Percentiles rank a stretch among this genome's conserved stretches.
Conservation (phyloP, 2,113 vertebrate species). For the Brachirus orientalis region DNA sequence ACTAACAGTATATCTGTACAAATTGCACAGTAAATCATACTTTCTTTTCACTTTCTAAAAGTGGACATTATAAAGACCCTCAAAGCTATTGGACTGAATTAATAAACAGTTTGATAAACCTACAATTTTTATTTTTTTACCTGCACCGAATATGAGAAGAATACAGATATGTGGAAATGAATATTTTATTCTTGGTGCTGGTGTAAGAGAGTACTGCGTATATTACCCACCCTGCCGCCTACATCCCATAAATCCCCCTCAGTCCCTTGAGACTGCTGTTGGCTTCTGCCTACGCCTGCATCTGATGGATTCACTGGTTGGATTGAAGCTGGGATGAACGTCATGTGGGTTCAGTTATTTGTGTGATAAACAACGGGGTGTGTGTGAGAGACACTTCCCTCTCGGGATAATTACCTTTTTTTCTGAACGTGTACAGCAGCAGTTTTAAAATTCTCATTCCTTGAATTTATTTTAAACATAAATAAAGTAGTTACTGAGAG, state of each 20-base stretch:
- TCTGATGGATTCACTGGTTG: slow-evolving; percentile 43
- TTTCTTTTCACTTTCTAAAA: no score
- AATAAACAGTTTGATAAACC: slow-evolving; percentile 1
- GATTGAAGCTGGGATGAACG: slow-evolving; percentile 24
- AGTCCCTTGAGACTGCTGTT: slow-evolving; percentile 32
- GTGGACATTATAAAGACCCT: no score
- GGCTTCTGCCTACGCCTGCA: slow-evolving; percentile 19
- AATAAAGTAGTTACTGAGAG: not conserved
- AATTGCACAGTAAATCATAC: not conserved
- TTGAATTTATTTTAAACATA: not conserved
- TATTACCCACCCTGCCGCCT: slow-evolving; percentile 53
- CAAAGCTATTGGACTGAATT: no score
- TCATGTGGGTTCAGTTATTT: slow-evolving; percentile 1
- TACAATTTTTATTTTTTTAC: not conserved
- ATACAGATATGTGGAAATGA: slow-evolving; percentile 26
- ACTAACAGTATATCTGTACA: not conserved
- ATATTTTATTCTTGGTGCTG: slow-evolving; percentile 61
- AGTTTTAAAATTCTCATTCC: not conserved
- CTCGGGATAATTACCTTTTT: not conserved
- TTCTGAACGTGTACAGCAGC: not conserved
- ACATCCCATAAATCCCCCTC: slow-evolving; percentile 56
- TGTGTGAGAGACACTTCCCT: not conserved
- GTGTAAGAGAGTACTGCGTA: slow-evolving; percentile 42
- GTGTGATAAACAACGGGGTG: slow-evolving; percentile 20
- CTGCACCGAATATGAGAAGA: not conserved